Conservation (phyloP, 2,113 vertebrate genomes). For the Tenebrosternarchus preto region DNA sequence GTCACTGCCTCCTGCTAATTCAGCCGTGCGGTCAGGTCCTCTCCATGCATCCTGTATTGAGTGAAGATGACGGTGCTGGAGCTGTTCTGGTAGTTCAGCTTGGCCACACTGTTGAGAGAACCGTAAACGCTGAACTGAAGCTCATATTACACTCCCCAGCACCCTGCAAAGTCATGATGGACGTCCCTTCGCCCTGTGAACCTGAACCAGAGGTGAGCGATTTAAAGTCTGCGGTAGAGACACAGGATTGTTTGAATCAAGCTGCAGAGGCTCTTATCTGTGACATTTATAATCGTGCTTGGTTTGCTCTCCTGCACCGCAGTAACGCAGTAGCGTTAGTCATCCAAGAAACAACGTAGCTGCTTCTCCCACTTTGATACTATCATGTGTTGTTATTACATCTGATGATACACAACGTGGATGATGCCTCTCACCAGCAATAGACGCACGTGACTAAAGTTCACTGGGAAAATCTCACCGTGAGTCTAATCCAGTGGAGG, state of each 20-base stretch:
- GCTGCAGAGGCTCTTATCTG: neutral
- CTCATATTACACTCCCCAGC: neutral
- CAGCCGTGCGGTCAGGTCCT: neutral
- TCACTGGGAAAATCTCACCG: constrained; percentile 1
- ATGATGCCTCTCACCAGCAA: constrained; percentile 13
- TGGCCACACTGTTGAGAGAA: neutral
- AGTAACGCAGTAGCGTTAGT: neutral
- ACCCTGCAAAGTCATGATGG: neutral
- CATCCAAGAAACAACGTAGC: neutral
- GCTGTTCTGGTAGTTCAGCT: neutral
- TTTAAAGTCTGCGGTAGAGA: neutral
- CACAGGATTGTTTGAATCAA: neutral
- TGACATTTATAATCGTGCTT: constrained; percentile 2
- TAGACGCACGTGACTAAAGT: constrained; percentile 1
- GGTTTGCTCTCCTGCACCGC: neutral
- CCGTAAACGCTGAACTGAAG: neutral
- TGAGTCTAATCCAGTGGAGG: neutral
- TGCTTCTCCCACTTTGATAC: constrained; percentile 8
- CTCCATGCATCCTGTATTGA: neutral
- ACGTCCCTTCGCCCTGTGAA: neutral
- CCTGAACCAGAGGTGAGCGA: neutral
- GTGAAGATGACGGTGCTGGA: neutral
- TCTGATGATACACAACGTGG: neutral
- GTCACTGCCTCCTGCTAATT: neutral
- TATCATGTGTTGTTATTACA: constrained; percentile 5